These are phyloP conservation scores for Heliocidaris tuberculata DNA, from an alignment of 35 echinoderm and acorn worm species.

Conservation along the genomic window DNA sequence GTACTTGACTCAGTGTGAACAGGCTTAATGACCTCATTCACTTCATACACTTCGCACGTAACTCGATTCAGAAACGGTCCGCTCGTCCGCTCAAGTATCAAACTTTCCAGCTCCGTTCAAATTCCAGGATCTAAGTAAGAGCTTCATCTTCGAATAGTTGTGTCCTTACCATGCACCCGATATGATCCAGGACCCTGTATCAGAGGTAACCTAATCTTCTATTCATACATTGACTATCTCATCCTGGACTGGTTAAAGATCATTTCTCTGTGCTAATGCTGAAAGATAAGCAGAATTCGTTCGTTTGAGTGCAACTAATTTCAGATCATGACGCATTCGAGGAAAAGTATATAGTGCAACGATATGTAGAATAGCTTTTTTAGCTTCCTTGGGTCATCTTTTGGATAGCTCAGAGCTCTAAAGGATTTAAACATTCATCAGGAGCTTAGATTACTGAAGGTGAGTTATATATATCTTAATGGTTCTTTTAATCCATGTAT, in stretches of 20 bases:
- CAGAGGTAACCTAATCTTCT: background rate
- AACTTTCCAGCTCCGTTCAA: background rate
- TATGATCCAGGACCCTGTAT: background rate
- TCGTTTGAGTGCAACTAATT: background rate
- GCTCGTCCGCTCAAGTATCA: background rate
- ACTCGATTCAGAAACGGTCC: background rate
- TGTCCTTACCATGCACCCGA: background rate
- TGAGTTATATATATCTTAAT: background rate
- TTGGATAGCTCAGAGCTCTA: background rate
- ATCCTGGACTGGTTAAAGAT: background rate
- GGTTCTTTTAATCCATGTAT: background rate
- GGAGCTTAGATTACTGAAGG: background rate
- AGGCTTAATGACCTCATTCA: background rate
- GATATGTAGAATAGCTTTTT: background rate
- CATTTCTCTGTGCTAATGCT: background rate
- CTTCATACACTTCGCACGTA: background rate
- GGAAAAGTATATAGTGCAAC: background rate
- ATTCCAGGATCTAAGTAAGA: background rate
- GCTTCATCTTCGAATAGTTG: background rate
- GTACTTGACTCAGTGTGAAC: background rate
- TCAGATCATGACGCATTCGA: background rate
- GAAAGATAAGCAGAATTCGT: background rate
- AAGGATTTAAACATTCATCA: background rate
- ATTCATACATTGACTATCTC: background rate
- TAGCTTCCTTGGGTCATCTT: background rate